Percentiles rank a stretch among this genome's conserved stretches.
phyloP scores from a whole-genome alignment of 2,797 vertebrate genomes.

The Pagetopsis macropterus region DNA sequence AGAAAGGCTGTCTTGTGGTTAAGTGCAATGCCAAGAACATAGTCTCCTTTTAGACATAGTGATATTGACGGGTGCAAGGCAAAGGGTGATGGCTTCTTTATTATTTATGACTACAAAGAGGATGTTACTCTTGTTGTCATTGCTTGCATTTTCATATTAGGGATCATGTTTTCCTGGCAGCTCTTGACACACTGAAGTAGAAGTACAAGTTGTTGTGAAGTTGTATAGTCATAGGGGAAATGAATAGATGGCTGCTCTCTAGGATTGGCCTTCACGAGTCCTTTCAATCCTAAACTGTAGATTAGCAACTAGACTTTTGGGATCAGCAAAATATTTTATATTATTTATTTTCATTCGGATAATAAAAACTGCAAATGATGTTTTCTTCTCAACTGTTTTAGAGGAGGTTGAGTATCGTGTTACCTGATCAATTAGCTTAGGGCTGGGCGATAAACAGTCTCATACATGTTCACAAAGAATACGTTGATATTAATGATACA shows the following conservation, averaged over 20 bases:
- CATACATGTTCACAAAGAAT: too few species aligned
- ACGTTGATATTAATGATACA: too few species aligned
- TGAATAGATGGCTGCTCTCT: conserved; percentile 53
- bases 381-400: too few species aligned
- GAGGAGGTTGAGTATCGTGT: too few species aligned
- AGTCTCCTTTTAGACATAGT: conserved; percentile 69
- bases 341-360: conserved; percentile 57
- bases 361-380: conserved; percentile 31
- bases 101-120: conserved; percentile 84
- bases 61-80: conserved; percentile 80
- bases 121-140: conserved; percentile 78
- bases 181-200: conserved; percentile 53
- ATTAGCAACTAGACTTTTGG: conserved; percentile 57
- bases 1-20: conserved; percentile 74
- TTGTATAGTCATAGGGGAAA: conserved; percentile 72
- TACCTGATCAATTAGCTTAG: too few species aligned
- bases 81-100: conserved; percentile 78
- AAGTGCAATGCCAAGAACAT: conserved; percentile 81
- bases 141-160: conserved; percentile 69
- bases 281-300: conserved; percentile 53
- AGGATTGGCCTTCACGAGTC: conserved; percentile 53
- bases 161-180: conserved; percentile 77
- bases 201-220: conserved; percentile 61
- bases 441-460: too few species aligned
- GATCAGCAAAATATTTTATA: conserved; percentile 64